These are phyloP conservation scores for Myxocyprinus asiaticus DNA, from an alignment of 2,113 vertebrate genomes.

Conservation along the genomic window DNA sequence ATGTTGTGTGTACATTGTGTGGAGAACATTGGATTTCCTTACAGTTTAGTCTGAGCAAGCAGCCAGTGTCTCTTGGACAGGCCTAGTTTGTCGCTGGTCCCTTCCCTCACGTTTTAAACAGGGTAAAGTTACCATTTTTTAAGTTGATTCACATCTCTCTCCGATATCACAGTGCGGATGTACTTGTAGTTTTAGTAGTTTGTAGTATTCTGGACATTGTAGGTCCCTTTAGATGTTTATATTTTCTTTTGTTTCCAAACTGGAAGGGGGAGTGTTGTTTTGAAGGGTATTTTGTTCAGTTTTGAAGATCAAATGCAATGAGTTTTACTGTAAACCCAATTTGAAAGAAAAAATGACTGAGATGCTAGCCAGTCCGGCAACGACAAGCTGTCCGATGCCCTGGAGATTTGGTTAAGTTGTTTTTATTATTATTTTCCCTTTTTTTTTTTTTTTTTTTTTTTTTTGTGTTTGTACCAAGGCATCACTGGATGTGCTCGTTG, in stretches of 20 bases:
- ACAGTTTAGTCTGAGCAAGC: background rate
- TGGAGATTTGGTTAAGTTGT: background rate
- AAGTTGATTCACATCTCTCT: slow-evolving; percentile 74
- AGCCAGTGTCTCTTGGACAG: background rate
- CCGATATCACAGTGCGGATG: slow-evolving; percentile 82
- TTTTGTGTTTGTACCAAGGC: background rate
- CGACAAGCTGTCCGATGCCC: slow-evolving; percentile 6
- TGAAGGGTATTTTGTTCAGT: slow-evolving; percentile 73
- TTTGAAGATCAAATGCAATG: slow-evolving; percentile 42
- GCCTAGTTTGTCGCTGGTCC: slow-evolving; percentile 3
- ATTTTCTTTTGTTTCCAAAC: slow-evolving; percentile 28
- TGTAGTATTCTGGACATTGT: slow-evolving; percentile 73
- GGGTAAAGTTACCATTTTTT: slow-evolving; percentile 91
- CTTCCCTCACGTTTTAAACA: slow-evolving; percentile 77
- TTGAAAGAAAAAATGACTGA: slow-evolving; percentile 1
- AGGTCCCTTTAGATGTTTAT: slow-evolving; percentile 84
- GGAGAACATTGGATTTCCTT: background rate
- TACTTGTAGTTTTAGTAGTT: slow-evolving; percentile 75
- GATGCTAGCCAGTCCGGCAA: slow-evolving; percentile 17
- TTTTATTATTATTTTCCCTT: background rate
- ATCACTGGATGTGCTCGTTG: background rate
- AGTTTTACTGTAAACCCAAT: slow-evolving; percentile 2
- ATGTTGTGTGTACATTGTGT: too few species aligned
- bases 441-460: background rate
- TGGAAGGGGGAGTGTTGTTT: slow-evolving; percentile 68